Evolutionary conservation across 2,888 invertebrate genomes (phyloP), one percentile per base, ranked within the genome.

Genomic region (Panzeria rudis): DNA sequence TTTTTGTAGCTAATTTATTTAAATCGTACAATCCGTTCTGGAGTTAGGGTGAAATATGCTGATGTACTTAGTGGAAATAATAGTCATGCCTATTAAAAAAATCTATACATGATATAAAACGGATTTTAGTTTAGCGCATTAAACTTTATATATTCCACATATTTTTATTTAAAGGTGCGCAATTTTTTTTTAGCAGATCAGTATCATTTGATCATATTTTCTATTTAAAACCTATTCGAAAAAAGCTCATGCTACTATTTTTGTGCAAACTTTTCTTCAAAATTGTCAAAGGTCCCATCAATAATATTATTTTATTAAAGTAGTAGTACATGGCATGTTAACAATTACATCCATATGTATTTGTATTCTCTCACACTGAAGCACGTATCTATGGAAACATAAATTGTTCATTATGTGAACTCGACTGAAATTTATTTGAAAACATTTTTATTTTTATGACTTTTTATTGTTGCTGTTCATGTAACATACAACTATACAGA

Each of bases 381-480:
- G 17, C 66, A 32, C 32, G 47, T 35, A 47, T 47, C n/a, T 64
- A 17, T 25, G 29, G 68, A 68, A 17, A 50, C 17, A 61, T 47
- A 73, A 73, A 73, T 47, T 17, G 5, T 73, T 61, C n/a, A 73
- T 61, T 35, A 72, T 73, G 32, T 61, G 23, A 47, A 47, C 11
- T 73, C 23, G 29, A 73, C 32, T 23, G 61, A 29, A 69, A 32
- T 59, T 59, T 72, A 72, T 59, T 25, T 59, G 20, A 72, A 59
- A 44, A 61, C 8, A 47, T 59, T 44, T 59, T 59, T 59, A 56
- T 72, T 59, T 72, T 72, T 56, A 47, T 44, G 17, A 20, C 32
- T 59, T 61, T 61, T 47, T 73, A 47, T 15, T 23, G 11, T 54
- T 69, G n/a, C n/a, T n/a, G 35, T 69, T 38, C 15, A 50, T 69